Percentiles rank a stretch among this genome's conserved stretches.
Evolutionary conservation across 1,140 invertebrate genomes (phyloP).

Genomic region (Bombus ignitus): DNA sequence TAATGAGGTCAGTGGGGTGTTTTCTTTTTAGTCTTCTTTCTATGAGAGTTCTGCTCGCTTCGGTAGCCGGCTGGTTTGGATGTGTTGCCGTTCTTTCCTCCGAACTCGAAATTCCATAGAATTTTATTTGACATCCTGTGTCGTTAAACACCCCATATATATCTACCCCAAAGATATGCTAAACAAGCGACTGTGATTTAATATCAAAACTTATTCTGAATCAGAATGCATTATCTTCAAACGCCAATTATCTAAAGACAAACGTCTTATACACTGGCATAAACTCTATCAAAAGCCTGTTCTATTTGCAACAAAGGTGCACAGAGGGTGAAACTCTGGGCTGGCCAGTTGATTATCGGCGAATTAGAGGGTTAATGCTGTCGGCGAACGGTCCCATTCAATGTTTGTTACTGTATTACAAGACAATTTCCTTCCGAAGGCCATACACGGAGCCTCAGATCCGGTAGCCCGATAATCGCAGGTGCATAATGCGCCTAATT

Average conservation of each 20-base stretch:
- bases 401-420: conserved; percentile 44
- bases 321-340: neutral
- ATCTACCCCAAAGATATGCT: too few relatives aligned
- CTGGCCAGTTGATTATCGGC: neutral
- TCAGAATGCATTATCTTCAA: neutral
- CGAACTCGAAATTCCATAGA: too few relatives aligned
- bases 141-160: too few relatives aligned
- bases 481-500: conserved; percentile 69
- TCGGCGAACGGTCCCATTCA: neutral
- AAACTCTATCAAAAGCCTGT: neutral
- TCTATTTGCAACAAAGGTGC: neutral
- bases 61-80: too few relatives aligned
- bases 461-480: conserved; percentile 64
- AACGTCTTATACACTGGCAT: neutral
- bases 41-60: too few relatives aligned
- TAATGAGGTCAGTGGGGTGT: too few relatives aligned
- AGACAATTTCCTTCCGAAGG: conserved; percentile 45
- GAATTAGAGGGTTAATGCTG: conserved; percentile 9
- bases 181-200: neutral
- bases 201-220: neutral
- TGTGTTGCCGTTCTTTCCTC: too few relatives aligned
- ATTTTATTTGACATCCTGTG: too few relatives aligned
- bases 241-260: neutral
- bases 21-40: too few relatives aligned
- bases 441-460: conserved; percentile 48